Evolutionary conservation across 2,113 vertebrate genomes (phyloP).

Genomic region (Dicerorhinus sumatrensis): DNA sequence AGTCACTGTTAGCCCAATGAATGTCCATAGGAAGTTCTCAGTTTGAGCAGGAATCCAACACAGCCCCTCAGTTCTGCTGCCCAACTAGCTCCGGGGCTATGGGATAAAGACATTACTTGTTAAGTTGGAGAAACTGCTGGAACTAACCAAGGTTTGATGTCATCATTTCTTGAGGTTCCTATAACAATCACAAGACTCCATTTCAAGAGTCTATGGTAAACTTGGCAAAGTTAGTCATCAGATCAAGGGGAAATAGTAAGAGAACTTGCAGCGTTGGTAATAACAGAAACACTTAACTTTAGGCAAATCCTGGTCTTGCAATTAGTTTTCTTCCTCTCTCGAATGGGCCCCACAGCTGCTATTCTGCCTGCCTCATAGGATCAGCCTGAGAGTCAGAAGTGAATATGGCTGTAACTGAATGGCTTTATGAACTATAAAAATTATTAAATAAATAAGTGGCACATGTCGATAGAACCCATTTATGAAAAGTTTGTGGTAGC

Average conservation of each 20-base stretch:
- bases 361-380: background rate
- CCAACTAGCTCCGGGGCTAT: background rate
- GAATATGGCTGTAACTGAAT: background rate
- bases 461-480: background rate
- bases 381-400: background rate
- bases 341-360: background rate
- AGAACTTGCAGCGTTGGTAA: background rate
- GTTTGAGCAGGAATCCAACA: background rate
- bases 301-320: background rate
- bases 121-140: background rate
- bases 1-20: background rate
- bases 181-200: background rate
- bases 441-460: conserved; percentile 6
- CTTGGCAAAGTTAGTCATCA: background rate
- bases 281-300: background rate
- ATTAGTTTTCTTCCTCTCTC: background rate
- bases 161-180: background rate
- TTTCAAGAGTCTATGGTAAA: background rate
- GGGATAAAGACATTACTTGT: background rate
- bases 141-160: background rate
- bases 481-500: conserved; percentile 67
- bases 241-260: background rate
- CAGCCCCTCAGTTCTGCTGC: background rate
- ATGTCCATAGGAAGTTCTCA: background rate
- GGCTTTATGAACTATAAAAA: background rate